Evolutionary conservation across 2,888 invertebrate species (phyloP).

Genomic region (Notodonta ziczac): DNA sequence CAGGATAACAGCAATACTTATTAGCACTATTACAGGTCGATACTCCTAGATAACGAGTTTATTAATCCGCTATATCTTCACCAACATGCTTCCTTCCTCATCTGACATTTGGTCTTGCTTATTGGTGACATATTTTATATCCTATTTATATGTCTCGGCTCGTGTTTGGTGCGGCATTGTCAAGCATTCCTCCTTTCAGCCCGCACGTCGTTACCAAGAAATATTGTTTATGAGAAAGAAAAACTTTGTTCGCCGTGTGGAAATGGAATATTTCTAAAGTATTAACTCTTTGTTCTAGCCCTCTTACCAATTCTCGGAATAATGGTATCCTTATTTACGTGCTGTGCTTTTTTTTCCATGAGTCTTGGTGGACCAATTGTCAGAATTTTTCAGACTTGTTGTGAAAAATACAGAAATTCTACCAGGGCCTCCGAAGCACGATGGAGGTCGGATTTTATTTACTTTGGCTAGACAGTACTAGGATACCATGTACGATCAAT

Average conservation of each 20-base stretch:
- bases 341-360: too few relatives aligned
- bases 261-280: not conserved
- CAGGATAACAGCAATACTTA: too few relatives aligned
- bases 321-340: too few relatives aligned
- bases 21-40: too few relatives aligned
- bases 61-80: slow-evolving; percentile 28
- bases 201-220: slow-evolving; percentile 14
- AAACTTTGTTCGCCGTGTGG: slow-evolving; percentile 2
- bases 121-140: slow-evolving; percentile 71
- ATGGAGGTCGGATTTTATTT: too few relatives aligned
- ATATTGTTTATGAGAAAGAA: slow-evolving; percentile 5
- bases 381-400: too few relatives aligned
- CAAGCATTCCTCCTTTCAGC: slow-evolving; percentile 46
- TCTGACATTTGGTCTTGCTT: slow-evolving; percentile 55
- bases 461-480: too few relatives aligned
- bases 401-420: too few relatives aligned
- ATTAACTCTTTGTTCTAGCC: not conserved
- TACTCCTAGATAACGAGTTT: too few relatives aligned
- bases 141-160: slow-evolving; percentile 57
- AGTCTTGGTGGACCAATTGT: too few relatives aligned
- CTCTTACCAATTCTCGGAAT: not conserved
- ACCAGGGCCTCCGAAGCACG: too few relatives aligned
- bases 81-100: slow-evolving; percentile 24
- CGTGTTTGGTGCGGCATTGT: slow-evolving; percentile 52
- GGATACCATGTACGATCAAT: too few relatives aligned